Evolutionary conservation across 2,888 invertebrate genomes (phyloP), one percentile per base, ranked within the genome.

Genomic region (Agrotis segetum): DNA sequence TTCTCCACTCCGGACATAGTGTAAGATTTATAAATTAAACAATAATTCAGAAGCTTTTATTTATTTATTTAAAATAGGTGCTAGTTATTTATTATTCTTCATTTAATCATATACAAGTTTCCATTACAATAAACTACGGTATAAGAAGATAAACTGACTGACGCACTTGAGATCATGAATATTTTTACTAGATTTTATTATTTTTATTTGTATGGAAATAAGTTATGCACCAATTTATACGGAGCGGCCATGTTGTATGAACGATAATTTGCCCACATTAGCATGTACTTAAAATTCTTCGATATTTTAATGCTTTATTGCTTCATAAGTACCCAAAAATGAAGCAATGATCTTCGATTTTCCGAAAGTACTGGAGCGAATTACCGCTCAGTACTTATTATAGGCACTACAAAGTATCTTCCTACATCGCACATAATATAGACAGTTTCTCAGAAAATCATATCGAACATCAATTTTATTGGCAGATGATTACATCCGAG

Each of bases 401-500:
- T 77, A 80, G 72, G 68, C 58, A 68, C 58, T 71, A 60, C 74
- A 71, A 77, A 77, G 82, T 77, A 77, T 85, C 82, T 74, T 81
- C 83, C 80, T 83, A 83, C 71, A 80, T 85, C 82, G 76, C 77
- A 85, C 83, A 84, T 81, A 85, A 86, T 86, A 85, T 82, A 74
- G 76, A 76, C 85, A 81, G 86, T 87, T 90, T 91, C 91, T 86
- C 77, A 87, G 90, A 91, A 90, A 87, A 90, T 86, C 81, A 85
- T 90, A 90, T 89, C 87, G 86, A 78, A 82, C 88, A 89, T 89
- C 89, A 86, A 85, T 90, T 90, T 90, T 90, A 90, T 90, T 91
- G 88, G 85, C 78, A 73, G 81, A 89, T 88, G 88, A 89, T 90
- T 90, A 85, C 86, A 79, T 76, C 58, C 74, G 55, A 85, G 87